A percentile compares a stretch with the other conserved stretches of the same genome.
These are phyloP conservation scores for Operophtera brumata DNA, from an alignment of 2,888 invertebrate genomes.

Conservation along the genomic window DNA sequence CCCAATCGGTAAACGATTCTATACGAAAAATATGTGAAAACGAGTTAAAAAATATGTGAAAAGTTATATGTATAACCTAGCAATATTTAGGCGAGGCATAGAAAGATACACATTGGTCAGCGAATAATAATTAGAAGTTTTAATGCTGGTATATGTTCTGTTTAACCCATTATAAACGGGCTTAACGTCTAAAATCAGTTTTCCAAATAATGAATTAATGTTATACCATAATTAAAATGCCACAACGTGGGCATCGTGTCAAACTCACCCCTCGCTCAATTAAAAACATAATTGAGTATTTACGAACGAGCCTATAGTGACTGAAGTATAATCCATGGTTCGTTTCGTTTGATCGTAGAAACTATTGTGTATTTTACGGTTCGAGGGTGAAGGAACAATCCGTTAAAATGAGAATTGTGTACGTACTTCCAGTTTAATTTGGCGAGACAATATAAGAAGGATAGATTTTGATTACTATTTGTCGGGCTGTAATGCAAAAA, in stretches of 20 bases:
- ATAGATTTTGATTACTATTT: neutral
- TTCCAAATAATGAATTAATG: too few species aligned
- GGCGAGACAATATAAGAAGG: neutral
- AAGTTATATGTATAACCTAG: constrained; percentile 34
- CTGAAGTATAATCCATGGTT: neutral
- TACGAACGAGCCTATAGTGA: constrained; percentile 33
- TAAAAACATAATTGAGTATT: constrained; percentile 73
- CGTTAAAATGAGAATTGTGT: constrained; percentile 40
- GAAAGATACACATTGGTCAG: too few species aligned
- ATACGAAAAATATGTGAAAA: constrained; percentile 35
- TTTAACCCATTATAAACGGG: neutral
- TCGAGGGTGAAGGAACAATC: constrained; percentile 23
- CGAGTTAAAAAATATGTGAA: too few species aligned
- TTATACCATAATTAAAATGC: constrained; percentile 14
- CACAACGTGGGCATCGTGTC: constrained; percentile 38
- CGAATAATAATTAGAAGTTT: too few species aligned
- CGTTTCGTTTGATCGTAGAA: neutral
- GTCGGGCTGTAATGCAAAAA: neutral
- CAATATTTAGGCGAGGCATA: constrained; percentile 34
- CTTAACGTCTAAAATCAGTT: neutral
- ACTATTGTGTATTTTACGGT: constrained; percentile 1
- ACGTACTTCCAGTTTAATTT: constrained; percentile 36
- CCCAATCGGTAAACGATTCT: constrained; percentile 25
- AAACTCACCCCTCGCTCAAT: constrained; percentile 65
- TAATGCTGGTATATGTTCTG: too few species aligned